These are phyloP conservation scores for Cheilosia pagana DNA, from an alignment of 2,888 invertebrate genomes.

Conservation along the genomic window DNA sequence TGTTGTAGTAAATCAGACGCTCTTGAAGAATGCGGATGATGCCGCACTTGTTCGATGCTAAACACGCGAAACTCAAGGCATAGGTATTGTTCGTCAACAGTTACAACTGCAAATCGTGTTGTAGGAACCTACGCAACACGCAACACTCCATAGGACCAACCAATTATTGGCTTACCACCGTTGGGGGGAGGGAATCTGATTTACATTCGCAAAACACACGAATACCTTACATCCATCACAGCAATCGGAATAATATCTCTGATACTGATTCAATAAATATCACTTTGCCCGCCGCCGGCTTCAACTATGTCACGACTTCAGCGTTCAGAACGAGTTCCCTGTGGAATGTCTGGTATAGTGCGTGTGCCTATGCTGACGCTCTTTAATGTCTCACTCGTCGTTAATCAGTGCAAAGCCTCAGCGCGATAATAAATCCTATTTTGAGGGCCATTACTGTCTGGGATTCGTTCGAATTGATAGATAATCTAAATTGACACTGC, in stretches of 20 bases:
- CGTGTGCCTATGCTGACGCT: constrained; percentile 7
- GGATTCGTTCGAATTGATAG: constrained; percentile 9
- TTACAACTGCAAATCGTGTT: not conserved
- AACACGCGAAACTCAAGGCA: not conserved
- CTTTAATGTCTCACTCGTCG: constrained; percentile 35
- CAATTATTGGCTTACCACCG: not conserved
- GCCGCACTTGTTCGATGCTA: too few relatives aligned
- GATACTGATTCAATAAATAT: constrained; percentile 45
- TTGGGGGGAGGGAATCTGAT: not conserved
- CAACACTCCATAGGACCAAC: not conserved
- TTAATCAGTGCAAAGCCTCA: not conserved
- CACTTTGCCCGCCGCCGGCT: constrained; percentile 12
- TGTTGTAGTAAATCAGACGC: not conserved
- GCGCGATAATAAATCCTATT: constrained; percentile 25
- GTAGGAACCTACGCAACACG: not conserved
- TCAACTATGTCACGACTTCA: constrained; percentile 27
- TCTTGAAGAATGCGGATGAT: not conserved
- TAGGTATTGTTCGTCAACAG: not conserved
- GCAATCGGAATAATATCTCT: not conserved
- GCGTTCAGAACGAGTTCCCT: not conserved
- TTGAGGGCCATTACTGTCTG: constrained; percentile 18
- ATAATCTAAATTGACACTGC: constrained; percentile 31
- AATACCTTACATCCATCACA: not conserved
- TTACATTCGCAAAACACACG: not conserved
- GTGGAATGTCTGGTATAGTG: constrained; percentile 10